phyloP scores from a whole-genome alignment of 2,888 invertebrate species.

The Orthonychiurus folsomi region DNA sequence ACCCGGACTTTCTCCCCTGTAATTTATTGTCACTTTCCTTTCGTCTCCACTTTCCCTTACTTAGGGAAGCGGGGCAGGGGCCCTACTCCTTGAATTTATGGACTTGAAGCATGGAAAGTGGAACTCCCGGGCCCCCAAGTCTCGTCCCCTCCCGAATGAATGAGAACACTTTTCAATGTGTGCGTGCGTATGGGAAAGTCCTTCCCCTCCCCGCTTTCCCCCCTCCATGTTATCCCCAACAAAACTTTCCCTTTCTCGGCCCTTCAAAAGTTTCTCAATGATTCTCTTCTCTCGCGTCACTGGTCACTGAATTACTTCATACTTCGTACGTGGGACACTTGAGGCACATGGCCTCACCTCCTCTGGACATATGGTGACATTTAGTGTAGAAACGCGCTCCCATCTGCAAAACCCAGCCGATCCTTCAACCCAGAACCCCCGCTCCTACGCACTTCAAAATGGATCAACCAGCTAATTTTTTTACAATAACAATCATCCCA shows the following conservation, averaged over 20 bases:
- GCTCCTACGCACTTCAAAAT: too few relatives aligned
- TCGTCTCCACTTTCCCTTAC: conserved; percentile 5
- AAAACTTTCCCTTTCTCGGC: background rate
- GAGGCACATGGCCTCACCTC: conserved; percentile 1
- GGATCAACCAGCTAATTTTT: too few relatives aligned
- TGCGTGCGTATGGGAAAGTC: background rate
- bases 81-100: background rate
- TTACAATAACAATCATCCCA: too few relatives aligned
- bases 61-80: background rate
- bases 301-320: background rate
- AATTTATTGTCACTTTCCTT: conserved; percentile 9
- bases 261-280: background rate
- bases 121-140: background rate
- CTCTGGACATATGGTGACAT: background rate
- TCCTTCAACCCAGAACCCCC: too few relatives aligned
- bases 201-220: background rate
- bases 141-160: background rate
- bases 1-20: conserved; percentile 1
- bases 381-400: background rate
- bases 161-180: conserved; percentile 1
- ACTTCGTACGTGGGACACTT: background rate
- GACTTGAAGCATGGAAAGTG: background rate
- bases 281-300: conserved; percentile 1
- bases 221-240: background rate
- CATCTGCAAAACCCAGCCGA: too few relatives aligned